A percentile compares a stretch with the other conserved stretches of the same genome.
Evolutionary conservation across 2,888 invertebrate genomes (phyloP).

Genomic region (Endomychus coccineus): DNA sequence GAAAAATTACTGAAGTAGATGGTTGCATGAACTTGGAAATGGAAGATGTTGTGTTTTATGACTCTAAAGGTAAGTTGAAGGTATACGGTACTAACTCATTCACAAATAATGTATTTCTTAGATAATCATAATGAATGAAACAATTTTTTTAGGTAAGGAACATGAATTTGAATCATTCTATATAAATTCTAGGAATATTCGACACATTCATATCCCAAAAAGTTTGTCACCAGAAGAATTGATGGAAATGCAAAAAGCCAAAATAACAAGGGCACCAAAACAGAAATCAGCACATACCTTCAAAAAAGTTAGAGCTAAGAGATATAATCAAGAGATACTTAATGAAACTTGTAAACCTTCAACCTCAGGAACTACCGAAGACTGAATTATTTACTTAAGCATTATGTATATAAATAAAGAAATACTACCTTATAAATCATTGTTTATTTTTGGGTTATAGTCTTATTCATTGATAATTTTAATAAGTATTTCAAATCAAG

Average conservation of each 20-base stretch:
- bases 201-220: conserved; percentile 62
- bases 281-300: conserved; percentile 41
- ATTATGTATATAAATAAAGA: no score
- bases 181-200: conserved; percentile 56
- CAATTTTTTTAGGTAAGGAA: conserved; percentile 39
- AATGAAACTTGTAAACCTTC: no score
- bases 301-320: conserved; percentile 47
- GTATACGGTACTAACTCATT: no score
- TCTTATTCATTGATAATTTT: no score
- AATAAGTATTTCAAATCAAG: no score
- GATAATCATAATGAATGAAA: conserved; percentile 1
- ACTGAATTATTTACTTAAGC: no score
- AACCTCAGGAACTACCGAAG: no score
- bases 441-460: no score
- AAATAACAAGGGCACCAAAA: conserved; percentile 11
- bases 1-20: conserved; percentile 54
- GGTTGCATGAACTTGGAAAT: conserved; percentile 64
- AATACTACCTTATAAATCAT: no score
- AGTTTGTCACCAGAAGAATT: conserved; percentile 25
- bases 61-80: conserved; percentile 47
- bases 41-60: conserved; percentile 54
- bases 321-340: conserved; percentile 46
- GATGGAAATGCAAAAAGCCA: conserved; percentile 24
- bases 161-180: conserved; percentile 56
- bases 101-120: conserved; percentile 4